Evolutionary conservation across 2,113 vertebrate species (phyloP).

Genomic region (Bambusicola thoracicus): DNA sequence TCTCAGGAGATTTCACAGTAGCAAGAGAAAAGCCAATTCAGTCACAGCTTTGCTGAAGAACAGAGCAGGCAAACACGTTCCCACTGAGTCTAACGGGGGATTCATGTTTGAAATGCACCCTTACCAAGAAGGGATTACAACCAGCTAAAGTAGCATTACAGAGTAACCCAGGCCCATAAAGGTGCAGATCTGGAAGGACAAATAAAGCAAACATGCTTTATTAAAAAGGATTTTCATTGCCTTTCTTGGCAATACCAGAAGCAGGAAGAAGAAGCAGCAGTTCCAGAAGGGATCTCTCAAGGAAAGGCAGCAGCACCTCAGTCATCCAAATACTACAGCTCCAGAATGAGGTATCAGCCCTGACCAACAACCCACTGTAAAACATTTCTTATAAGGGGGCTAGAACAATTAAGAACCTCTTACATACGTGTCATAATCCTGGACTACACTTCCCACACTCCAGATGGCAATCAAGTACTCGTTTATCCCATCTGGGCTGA

Average conservation of each 20-base stretch:
- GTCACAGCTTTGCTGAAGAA: not conserved
- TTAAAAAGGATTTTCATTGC: not conserved
- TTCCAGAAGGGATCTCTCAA: not conserved
- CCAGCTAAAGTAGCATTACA: not conserved
- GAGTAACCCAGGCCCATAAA: not conserved
- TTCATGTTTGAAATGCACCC: not conserved
- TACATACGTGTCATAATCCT: constrained; percentile 91
- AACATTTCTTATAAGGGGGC: not conserved
- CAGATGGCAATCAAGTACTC: constrained; percentile 91
- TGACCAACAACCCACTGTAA: not conserved
- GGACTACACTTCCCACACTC: constrained; percentile 92
- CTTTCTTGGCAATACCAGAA: not conserved
- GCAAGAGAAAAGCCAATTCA: not conserved
- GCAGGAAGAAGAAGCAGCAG: not conserved
- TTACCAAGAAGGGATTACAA: not conserved
- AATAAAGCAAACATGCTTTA: not conserved
- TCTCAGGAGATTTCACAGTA: not conserved
- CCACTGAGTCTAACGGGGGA: not conserved
- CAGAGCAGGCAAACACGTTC: not conserved
- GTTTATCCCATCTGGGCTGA: constrained; percentile 89
- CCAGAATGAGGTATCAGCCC: not conserved
- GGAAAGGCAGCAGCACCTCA: not conserved
- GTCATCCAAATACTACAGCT: not conserved
- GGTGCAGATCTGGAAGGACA: not conserved
- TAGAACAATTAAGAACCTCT: not conserved